Percentiles rank a stretch among this genome's conserved stretches.
phyloP scores from a whole-genome alignment of 1,140 invertebrate genomes.

The Parapsyche elsis region DNA sequence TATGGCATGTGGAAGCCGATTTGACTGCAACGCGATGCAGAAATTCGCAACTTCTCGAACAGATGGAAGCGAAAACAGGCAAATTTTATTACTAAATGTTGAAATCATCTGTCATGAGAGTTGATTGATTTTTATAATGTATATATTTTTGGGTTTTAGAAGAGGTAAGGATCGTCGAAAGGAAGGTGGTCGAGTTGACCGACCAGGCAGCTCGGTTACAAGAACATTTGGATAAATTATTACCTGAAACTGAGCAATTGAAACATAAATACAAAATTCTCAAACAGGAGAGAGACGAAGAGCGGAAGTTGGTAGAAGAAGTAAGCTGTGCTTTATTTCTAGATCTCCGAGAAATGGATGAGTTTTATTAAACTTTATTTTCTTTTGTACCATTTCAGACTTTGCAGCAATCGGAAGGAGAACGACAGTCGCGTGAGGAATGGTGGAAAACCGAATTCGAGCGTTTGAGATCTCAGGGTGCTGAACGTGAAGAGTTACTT shows the following conservation, averaged over 20 bases:
- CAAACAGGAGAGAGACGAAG: constrained; percentile 62
- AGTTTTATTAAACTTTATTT: not conserved
- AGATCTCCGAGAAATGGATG: not conserved
- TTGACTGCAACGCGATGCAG: constrained; percentile 62
- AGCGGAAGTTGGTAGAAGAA: constrained; percentile 53
- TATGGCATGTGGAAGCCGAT: constrained; percentile 63
- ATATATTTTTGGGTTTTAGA: constrained; percentile 33
- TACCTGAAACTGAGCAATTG: constrained; percentile 59
- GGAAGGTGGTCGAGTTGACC: constrained; percentile 52
- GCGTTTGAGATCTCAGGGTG: constrained; percentile 62
- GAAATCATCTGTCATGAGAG: not conserved
- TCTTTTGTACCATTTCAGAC: not conserved
- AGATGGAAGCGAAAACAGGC: constrained; percentile 63
- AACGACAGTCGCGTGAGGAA: constrained; percentile 59
- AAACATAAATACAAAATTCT: constrained; percentile 61
- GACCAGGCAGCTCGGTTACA: constrained; percentile 61
- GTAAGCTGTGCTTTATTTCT: not conserved
- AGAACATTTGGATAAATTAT: constrained; percentile 60
- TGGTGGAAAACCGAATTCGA: constrained; percentile 65
- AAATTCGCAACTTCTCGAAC: constrained; percentile 62
- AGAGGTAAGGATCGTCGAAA: constrained; percentile 33
- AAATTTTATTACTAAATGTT: constrained; percentile 18
- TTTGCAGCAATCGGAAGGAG: not conserved
- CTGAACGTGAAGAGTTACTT: constrained; percentile 64
- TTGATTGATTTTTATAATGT: not conserved